Evolutionary conservation across 2,797 vertebrate species (phyloP).

Genomic region (Remorina albescens): DNA sequence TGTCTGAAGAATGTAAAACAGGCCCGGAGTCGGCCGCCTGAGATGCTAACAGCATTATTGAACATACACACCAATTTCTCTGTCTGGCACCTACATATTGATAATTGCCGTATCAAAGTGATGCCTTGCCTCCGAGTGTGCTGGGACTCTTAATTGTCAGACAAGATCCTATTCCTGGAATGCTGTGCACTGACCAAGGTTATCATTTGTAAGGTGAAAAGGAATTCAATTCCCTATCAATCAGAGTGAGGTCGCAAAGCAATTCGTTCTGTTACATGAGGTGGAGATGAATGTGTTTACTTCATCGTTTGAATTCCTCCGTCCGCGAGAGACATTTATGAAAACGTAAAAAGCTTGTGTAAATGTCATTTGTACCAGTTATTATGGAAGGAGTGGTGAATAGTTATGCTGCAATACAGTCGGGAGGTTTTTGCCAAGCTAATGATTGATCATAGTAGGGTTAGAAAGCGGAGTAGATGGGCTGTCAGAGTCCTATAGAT

Average conservation of each 20-base stretch:
- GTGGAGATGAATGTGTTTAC: background rate
- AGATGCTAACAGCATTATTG: slow-evolving; percentile 59
- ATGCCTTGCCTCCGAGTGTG: slow-evolving; percentile 58
- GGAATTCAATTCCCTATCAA: slow-evolving; percentile 50
- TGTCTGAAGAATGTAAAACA: slow-evolving; percentile 50
- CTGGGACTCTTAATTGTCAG: slow-evolving; percentile 53
- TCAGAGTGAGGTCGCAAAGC: slow-evolving; percentile 31
- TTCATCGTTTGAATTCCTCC: background rate
- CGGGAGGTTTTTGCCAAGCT: slow-evolving; percentile 68
- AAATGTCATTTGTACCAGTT: slow-evolving; percentile 56
- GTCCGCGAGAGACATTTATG: slow-evolving; percentile 51
- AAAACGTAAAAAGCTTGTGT: slow-evolving; percentile 49
- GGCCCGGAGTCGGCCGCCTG: slow-evolving; percentile 49
- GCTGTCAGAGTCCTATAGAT: slow-evolving; percentile 75
- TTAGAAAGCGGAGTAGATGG: slow-evolving; percentile 66
- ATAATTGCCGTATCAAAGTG: slow-evolving; percentile 61
- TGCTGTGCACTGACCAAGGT: slow-evolving; percentile 57
- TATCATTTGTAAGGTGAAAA: slow-evolving; percentile 60
- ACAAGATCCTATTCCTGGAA: slow-evolving; percentile 57
- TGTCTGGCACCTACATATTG: slow-evolving; percentile 70
- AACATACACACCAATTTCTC: slow-evolving; percentile 56
- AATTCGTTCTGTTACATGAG: slow-evolving; percentile 42
- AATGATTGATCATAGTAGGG: slow-evolving; percentile 72
- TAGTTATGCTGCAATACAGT: slow-evolving; percentile 49
- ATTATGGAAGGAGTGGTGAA: slow-evolving; percentile 50